Percentiles rank a stretch among this genome's conserved stretches.
Conservation (phyloP, 1,140 invertebrate genomes). For the Lepidotrigona ventralis region DNA sequence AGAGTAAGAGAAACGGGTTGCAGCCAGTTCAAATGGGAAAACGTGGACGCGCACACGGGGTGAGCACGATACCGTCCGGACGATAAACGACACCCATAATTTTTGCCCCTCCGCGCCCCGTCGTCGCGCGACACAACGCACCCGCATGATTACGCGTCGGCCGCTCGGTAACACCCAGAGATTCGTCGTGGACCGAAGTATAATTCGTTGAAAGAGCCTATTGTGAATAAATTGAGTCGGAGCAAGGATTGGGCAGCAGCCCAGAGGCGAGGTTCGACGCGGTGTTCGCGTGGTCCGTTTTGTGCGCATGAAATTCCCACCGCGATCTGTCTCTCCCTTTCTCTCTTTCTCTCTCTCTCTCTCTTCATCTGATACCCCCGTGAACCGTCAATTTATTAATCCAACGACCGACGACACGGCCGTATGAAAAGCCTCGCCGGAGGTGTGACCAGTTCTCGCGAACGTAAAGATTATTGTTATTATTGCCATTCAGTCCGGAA, state of each 20-base stretch:
- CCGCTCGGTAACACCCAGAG: slow-evolving; percentile 68
- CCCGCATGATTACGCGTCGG: slow-evolving; percentile 70
- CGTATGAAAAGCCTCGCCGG: slow-evolving; percentile 33
- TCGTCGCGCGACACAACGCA: slow-evolving; percentile 36
- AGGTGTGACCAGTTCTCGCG: slow-evolving; percentile 45
- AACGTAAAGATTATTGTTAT: background rate
- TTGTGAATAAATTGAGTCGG: slow-evolving; percentile 78
- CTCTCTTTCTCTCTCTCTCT: background rate
- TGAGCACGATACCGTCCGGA: background rate
- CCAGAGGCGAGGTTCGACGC: slow-evolving; percentile 16
- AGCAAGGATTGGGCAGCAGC: slow-evolving; percentile 55
- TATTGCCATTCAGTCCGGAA: background rate
- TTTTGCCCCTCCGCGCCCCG: slow-evolving; percentile 2
- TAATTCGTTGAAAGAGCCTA: slow-evolving; percentile 76
- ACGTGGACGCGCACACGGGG: background rate
- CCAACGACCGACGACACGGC: slow-evolving; percentile 31
- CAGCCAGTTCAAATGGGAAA: background rate
- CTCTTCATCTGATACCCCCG: slow-evolving; percentile 14
- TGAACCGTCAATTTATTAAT: slow-evolving; percentile 62
- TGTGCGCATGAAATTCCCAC: slow-evolving; percentile 62
- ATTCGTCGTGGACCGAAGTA: slow-evolving; percentile 65
- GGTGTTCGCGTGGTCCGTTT: slow-evolving; percentile 47
- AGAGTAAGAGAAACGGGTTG: background rate
- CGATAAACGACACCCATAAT: slow-evolving; percentile 35
- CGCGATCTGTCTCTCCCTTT: slow-evolving; percentile 12